A percentile compares a stretch with the other conserved stretches of the same genome.
Evolutionary conservation across 2,113 vertebrate species (phyloP).

Genomic region (Bagarius yarrelli): DNA sequence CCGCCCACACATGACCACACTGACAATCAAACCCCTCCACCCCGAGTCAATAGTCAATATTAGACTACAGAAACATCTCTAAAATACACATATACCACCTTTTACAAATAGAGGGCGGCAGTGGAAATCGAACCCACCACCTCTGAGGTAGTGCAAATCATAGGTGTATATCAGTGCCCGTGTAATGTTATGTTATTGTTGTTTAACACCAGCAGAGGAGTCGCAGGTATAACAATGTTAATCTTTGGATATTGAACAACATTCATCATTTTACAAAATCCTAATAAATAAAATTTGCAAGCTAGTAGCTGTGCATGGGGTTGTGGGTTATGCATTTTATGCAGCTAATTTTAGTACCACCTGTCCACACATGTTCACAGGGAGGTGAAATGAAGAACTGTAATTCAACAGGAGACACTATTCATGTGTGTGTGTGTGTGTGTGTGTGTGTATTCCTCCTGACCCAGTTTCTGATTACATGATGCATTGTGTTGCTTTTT

Average conservation of each 20-base stretch:
- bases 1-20: no score
- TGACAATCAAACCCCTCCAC: no score
- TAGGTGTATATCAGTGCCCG: not conserved
- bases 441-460: not conserved
- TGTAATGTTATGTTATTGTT: not conserved
- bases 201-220: no score
- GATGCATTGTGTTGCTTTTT: slow-evolving; percentile 2
- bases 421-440: not conserved
- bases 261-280: not conserved
- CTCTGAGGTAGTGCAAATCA: not conserved
- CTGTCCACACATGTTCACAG: slow-evolving; percentile 63
- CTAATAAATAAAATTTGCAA: slow-evolving; percentile 1
- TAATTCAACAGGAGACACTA: slow-evolving; percentile 51
- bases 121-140: no score
- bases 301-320: slow-evolving; percentile 12
- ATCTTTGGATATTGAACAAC: not conserved
- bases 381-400: slow-evolving; percentile 58
- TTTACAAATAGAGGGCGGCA: no score
- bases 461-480: slow-evolving; percentile 13
- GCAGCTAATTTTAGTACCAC: slow-evolving; percentile 69
- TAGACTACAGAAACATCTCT: not conserved
- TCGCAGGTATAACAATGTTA: no score
- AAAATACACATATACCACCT: not conserved
- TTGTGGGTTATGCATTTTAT: slow-evolving; percentile 44
- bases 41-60: not conserved